Evolutionary conservation across 2,113 vertebrate genomes (phyloP), one percentile per base, ranked within the genome.

Genomic region (Dromas ardeola): DNA sequence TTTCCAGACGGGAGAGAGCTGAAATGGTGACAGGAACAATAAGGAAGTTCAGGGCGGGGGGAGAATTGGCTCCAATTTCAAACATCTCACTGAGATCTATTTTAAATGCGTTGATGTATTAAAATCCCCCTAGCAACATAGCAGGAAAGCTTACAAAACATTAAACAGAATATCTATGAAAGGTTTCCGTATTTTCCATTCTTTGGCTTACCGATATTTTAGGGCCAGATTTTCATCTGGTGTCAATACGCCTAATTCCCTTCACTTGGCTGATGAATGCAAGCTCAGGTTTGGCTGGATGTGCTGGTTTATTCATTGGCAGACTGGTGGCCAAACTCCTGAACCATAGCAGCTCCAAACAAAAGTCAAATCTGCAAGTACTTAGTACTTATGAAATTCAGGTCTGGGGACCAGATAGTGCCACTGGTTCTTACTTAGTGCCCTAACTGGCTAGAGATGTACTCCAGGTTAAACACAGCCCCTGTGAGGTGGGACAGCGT

Each of bases 121-220:
- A 91, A 93, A 96, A 86, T 43, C 11, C 62, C 73, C 84, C 55
- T 93, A 72, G 94, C 84, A 97, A 95, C 78, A 50, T 18, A 71
- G 78, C 58, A 91, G 58, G 58, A 58, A 95, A 93, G 74, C 90
- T 97, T 95, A 95, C 91, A 87, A 93, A 95, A 95, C 58, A 87
- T 82, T 91, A 91, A 85, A 66, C 6, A 9, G 66, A 95, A 26
- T 80, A 95, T 73, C 86, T 85, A 2, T 62, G 47, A 96, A 91
- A 95, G 47, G 9, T 73, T 89, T 73, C 56, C 0, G 0, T 66
- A 38, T 81, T 82, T 95, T 70, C 78, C 10, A 11, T 76, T 93
- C 58, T 88, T 91, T 82, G 27, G 45, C 25, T 91, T 71, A 81
- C 2, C 3, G 53, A 58, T 72, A 93, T 69, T 85, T 89, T 65